Percentiles rank a stretch among this genome's conserved stretches.
Evolutionary conservation across 2,113 vertebrate species (phyloP).

Genomic region (Oryzias curvinotus): DNA sequence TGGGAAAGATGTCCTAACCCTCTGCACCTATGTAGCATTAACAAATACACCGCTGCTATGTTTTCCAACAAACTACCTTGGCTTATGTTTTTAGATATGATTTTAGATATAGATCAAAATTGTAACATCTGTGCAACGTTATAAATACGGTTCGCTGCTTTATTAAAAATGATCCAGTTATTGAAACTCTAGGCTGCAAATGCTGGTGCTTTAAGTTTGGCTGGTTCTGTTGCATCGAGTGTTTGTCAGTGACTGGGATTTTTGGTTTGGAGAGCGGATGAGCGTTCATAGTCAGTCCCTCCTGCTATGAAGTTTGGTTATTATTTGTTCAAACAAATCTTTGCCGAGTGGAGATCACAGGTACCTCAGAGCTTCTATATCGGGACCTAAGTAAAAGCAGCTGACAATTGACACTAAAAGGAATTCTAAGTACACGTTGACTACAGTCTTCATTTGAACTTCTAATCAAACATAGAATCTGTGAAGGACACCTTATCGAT

Average conservation of each 20-base stretch:
- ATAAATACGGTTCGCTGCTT: too few species aligned
- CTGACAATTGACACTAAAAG: constrained; percentile 45
- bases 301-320: constrained; percentile 41
- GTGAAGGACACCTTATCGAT: constrained; percentile 15
- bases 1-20: constrained; percentile 18
- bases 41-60: too few species aligned
- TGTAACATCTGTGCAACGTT: too few species aligned
- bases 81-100: too few species aligned
- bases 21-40: neutral
- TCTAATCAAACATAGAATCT: neutral
- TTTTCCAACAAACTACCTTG: too few species aligned
- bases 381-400: constrained; percentile 35
- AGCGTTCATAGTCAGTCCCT: neutral
- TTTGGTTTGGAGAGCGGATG: neutral
- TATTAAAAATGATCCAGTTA: neutral
- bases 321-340: constrained; percentile 44
- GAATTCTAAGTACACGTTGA: neutral
- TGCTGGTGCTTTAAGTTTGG: neutral
- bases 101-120: too few species aligned
- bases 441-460: neutral
- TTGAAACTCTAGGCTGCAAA: neutral
- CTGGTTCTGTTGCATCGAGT: neutral
- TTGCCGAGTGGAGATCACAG: constrained; percentile 19
- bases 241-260: neutral
- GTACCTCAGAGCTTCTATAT: constrained; percentile 43